Evolutionary conservation across 2,113 vertebrate genomes (phyloP).

Genomic region (Passer montanus): DNA sequence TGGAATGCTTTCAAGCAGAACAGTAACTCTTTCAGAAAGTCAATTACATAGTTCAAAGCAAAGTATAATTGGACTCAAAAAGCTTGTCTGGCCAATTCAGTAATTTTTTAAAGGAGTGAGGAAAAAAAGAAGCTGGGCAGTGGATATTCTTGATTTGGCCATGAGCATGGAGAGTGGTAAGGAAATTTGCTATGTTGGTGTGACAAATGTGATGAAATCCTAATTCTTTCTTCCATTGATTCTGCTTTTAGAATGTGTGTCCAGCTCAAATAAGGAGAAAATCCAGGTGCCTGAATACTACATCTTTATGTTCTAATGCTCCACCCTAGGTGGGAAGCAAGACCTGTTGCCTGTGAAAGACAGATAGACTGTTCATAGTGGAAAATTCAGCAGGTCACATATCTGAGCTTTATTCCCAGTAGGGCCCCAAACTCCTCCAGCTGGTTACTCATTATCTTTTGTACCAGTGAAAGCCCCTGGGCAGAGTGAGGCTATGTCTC

Average conservation of each 20-base stretch:
- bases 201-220: not conserved
- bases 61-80: not conserved
- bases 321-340: not conserved
- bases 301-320: not conserved
- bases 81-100: not conserved
- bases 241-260: not conserved
- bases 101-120: not conserved
- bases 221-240: not conserved
- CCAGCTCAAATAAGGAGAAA: not conserved
- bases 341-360: not conserved
- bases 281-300: not conserved
- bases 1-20: not conserved
- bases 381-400: not conserved
- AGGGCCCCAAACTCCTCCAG: not conserved
- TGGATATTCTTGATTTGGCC: not conserved
- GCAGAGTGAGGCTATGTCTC: not conserved
- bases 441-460: not conserved
- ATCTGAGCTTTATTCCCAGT: not conserved
- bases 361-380: not conserved
- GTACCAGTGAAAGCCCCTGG: not conserved
- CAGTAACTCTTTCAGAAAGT: not conserved
- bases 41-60: not conserved
- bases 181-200: not conserved
- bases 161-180: accelerated
- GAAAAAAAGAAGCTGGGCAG: not conserved